These are phyloP conservation scores for Callosobruchus maculatus DNA, from an alignment of 2,888 invertebrate genomes.

Conservation along the genomic window DNA sequence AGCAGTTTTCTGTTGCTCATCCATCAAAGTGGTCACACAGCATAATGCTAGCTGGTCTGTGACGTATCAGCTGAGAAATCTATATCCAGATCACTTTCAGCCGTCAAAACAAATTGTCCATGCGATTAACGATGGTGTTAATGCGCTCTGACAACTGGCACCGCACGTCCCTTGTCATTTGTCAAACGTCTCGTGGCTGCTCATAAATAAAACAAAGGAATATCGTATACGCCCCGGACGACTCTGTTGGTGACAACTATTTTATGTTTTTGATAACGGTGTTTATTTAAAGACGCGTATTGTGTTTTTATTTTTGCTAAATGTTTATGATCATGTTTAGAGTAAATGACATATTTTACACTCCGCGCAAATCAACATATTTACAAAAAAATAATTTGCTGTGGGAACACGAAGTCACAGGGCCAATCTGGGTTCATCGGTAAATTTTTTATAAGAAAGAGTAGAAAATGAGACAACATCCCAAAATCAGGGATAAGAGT, in stretches of 20 bases:
- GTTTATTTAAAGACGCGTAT: too few relatives aligned
- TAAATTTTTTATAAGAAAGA: too few relatives aligned
- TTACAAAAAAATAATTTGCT: too few relatives aligned
- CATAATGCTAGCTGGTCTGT: not conserved
- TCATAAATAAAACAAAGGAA: not conserved
- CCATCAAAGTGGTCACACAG: not conserved
- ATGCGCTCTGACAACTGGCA: not conserved
- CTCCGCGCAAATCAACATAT: too few relatives aligned
- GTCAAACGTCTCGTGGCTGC: not conserved
- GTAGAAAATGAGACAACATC: too few relatives aligned
- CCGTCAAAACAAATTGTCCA: not conserved
- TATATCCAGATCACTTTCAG: not conserved
- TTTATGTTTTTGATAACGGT: too few relatives aligned
- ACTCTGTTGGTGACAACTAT: not conserved
- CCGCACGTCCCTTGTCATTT: not conserved
- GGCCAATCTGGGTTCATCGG: too few relatives aligned
- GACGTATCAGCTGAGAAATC: not conserved
- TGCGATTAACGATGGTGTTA: not conserved
- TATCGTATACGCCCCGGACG: not conserved
- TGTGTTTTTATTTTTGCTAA: too few relatives aligned
- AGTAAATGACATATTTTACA: too few relatives aligned
- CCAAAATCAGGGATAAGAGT: too few relatives aligned
- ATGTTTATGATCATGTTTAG: too few relatives aligned
- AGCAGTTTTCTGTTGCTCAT: not conserved
- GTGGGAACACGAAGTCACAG: too few relatives aligned